Percentiles rank a stretch among this genome's conserved stretches.
Conservation (phyloP, 2,113 vertebrate species). For the Neogobius melanostomus region DNA sequence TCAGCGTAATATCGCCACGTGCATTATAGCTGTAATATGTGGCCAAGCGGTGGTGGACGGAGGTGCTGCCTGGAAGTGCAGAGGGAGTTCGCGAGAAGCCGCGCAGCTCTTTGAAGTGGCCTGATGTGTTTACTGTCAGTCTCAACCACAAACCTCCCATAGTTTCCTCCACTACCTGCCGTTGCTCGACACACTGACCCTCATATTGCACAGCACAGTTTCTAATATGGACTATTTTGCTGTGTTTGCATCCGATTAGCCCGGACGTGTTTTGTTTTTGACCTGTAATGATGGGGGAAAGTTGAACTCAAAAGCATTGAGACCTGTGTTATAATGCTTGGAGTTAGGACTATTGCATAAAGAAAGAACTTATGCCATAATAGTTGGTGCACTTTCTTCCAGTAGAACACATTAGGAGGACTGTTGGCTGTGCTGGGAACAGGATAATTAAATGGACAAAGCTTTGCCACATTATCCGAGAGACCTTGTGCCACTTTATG, state of each 20-base stretch:
- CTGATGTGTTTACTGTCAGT: constrained; percentile 54
- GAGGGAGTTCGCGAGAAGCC: constrained; percentile 51
- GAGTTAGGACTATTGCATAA: no score
- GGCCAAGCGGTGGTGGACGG: constrained; percentile 27
- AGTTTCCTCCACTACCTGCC: constrained; percentile 32
- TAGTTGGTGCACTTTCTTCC: no score
- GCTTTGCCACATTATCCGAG: no score
- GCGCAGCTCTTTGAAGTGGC: constrained; percentile 56
- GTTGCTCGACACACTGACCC: constrained; percentile 22
- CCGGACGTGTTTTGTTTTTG: neutral
- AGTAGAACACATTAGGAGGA: no score
- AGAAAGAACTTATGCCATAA: no score
- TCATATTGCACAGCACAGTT: constrained; percentile 11
- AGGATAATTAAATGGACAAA: no score
- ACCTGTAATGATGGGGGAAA: neutral
- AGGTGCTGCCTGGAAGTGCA: constrained; percentile 41
- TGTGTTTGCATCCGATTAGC: constrained; percentile 1
- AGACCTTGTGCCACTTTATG: no score
- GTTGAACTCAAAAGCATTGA: no score
- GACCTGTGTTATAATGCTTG: no score
- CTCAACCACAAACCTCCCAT: constrained; percentile 40
- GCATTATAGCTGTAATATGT: neutral
- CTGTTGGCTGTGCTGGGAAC: no score
- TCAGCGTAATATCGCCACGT: constrained; percentile 12
- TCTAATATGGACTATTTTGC: neutral